Evolutionary conservation across 2,113 vertebrate species (phyloP), one percentile per base, ranked within the genome.

Genomic region (Vidua chalybeata): DNA sequence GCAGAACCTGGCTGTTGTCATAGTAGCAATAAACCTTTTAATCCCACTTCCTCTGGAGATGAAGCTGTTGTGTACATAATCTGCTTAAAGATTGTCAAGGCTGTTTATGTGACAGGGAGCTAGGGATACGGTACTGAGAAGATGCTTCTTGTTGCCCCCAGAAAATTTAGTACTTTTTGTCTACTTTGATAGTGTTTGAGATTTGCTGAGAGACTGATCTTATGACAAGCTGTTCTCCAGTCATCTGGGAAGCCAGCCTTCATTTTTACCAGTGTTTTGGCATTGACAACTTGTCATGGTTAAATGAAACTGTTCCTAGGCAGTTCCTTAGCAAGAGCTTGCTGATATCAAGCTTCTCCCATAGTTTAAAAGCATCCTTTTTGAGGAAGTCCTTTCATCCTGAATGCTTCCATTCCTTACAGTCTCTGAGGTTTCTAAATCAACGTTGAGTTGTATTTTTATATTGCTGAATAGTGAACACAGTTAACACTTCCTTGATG

Each of bases 11-110:
- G 84, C 80, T 84, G 95, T 97, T 97, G 95, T 96, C 95, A 97
- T 96, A 95, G 95, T 68, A 97, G 94, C 95, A 84, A 80, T 95
- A 97, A 97, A 96, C 90, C 95, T 91, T 96, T 94, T 95, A 97
- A 97, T 97, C 95, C 81, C 41, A 72, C 93, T 97, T 97, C 96
- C 93, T 94, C 81, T 77, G 89, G 77, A 85, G 96, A 81, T 94
- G 95, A 94, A 90, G 84, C 85, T 94, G 92, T 87, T 85, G 54
- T 93, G 77, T 58, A 72, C 71, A 68, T 96, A 96, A 96, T 93
- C 94, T 75, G 43, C 92, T 97, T 97, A 94, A 84, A 95, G 91
- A 92, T 91, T 33, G 14, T 89, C 84, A 92, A n/a, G 89, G 69
- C 54, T 87, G 79, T 90, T 93, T 94, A 24, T 78, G 75, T 85